Percentiles rank a stretch among this genome's conserved stretches.
Conservation (phyloP, 2,888 invertebrate genomes). For the Amitus sp. region DNA sequence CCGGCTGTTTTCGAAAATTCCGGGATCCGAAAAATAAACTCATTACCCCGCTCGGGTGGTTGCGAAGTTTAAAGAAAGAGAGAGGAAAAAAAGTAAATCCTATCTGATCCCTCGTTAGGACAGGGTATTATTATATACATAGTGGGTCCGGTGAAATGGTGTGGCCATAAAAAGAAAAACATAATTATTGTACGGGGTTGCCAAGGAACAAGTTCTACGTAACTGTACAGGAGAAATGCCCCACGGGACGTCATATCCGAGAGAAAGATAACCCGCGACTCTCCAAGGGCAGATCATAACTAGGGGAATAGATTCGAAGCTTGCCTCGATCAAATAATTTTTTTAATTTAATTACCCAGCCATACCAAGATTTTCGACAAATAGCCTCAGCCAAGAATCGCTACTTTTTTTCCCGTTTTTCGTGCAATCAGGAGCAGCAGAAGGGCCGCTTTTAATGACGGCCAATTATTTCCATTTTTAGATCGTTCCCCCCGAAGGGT, state of each 20-base stretch:
- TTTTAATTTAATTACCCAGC: constrained; percentile 63
- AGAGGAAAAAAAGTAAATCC: constrained; percentile 49
- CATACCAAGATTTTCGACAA: constrained; percentile 27
- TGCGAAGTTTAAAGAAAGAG: too few species aligned
- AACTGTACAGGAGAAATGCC: constrained; percentile 60
- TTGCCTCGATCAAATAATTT: constrained; percentile 51
- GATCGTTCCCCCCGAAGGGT: constrained; percentile 7
- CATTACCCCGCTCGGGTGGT: constrained; percentile 21
- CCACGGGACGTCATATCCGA: constrained; percentile 52
- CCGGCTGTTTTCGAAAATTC: constrained; percentile 8
- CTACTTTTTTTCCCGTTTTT: constrained; percentile 7
- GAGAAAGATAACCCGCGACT: constrained; percentile 29
- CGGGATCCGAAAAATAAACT: constrained; percentile 13
- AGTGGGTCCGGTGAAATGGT: constrained; percentile 61
- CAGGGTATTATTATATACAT: constrained; percentile 57
- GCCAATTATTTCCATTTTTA: constrained; percentile 53
- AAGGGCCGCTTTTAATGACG: constrained; percentile 48
- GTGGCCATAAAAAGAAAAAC: constrained; percentile 62
- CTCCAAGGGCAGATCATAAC: constrained; percentile 17
- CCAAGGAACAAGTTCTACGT: constrained; percentile 55
- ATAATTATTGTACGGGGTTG: constrained; percentile 64
- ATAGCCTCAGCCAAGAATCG: constrained; percentile 16
- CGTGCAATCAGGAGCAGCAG: constrained; percentile 22
- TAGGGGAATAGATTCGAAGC: constrained; percentile 20
- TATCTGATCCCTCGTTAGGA: constrained; percentile 40